A percentile compares a stretch with the other conserved stretches of the same genome.
These are phyloP conservation scores for Chaetodon auriga DNA, from an alignment of 2,113 vertebrate genomes.

Conservation along the genomic window DNA sequence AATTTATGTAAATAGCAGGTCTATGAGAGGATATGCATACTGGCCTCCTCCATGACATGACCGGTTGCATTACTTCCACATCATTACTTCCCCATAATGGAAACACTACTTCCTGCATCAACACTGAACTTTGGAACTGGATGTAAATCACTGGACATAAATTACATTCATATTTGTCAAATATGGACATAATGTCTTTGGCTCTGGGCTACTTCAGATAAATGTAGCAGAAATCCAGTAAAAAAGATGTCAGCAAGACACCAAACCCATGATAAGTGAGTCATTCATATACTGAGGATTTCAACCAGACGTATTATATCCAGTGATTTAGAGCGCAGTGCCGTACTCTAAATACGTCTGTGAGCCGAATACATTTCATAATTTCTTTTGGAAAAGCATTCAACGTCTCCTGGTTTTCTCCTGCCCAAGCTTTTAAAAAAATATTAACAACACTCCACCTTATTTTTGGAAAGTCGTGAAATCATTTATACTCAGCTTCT, in stretches of 20 bases:
- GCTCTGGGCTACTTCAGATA: not conserved
- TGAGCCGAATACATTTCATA: not conserved
- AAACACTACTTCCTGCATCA: not conserved
- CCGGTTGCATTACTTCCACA: not conserved
- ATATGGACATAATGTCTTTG: not conserved
- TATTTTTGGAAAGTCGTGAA: not conserved
- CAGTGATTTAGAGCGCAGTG: not conserved
- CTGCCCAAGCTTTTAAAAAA: not conserved
- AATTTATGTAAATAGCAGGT: not conserved
- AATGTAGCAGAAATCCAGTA: not conserved
- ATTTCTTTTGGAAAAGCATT: not conserved
- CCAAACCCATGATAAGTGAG: not conserved
- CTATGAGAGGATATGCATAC: not conserved
- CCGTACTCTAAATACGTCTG: not conserved
- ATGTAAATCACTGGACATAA: not conserved
- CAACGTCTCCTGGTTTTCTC: not conserved
- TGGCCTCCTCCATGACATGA: not conserved
- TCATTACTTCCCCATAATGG: not conserved
- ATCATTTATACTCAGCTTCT: not conserved
- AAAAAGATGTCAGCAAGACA: not conserved
- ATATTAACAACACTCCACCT: not conserved
- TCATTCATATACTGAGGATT: not conserved
- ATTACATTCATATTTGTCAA: not conserved
- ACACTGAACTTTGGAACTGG: not conserved
- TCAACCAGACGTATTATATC: not conserved